A percentile compares a stretch with the other conserved stretches of the same genome.
phyloP scores from a whole-genome alignment of 2,888 invertebrate species.

The Chaitophorus viminalis region DNA sequence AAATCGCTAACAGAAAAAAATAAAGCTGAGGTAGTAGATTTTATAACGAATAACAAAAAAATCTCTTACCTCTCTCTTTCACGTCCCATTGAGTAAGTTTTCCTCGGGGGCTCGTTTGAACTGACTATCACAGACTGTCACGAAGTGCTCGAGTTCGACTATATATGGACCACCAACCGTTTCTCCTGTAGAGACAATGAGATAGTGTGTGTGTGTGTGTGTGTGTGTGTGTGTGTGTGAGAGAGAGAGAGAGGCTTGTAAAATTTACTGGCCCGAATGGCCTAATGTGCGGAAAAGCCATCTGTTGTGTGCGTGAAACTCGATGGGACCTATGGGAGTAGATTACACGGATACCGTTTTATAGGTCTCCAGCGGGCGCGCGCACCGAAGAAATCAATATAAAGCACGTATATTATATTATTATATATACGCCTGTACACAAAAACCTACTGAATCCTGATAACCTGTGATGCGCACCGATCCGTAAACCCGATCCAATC shows the following conservation, averaged over 20 bases:
- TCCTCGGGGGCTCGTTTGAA: conserved; percentile 43
- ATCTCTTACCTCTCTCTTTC: neutral
- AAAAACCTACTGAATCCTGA: neutral
- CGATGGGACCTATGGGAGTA: conserved; percentile 50
- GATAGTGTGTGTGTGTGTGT: neutral
- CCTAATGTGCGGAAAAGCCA: conserved; percentile 51
- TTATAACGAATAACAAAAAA: neutral
- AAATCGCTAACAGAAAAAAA: neutral
- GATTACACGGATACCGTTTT: conserved; percentile 48
- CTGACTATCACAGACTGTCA: neutral
- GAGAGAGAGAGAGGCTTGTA: neutral
- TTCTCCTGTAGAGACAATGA: neutral
- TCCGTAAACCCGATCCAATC: conserved; percentile 24
- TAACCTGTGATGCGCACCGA: conserved; percentile 38
- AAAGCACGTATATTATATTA: neutral
- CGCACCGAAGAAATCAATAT: conserved; percentile 26
- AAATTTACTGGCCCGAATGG: conserved; percentile 35
- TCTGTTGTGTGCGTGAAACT: conserved; percentile 45
- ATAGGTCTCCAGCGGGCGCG: conserved; percentile 24
- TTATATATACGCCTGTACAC: neutral
- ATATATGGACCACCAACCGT: conserved; percentile 14
- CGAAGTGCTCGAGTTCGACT: conserved; percentile 10
- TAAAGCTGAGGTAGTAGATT: neutral
- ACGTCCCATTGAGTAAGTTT: conserved; percentile 24
- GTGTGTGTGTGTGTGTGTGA: neutral